Conservation (phyloP, 2,113 vertebrate species). For the Prietella phreatophila region DNA sequence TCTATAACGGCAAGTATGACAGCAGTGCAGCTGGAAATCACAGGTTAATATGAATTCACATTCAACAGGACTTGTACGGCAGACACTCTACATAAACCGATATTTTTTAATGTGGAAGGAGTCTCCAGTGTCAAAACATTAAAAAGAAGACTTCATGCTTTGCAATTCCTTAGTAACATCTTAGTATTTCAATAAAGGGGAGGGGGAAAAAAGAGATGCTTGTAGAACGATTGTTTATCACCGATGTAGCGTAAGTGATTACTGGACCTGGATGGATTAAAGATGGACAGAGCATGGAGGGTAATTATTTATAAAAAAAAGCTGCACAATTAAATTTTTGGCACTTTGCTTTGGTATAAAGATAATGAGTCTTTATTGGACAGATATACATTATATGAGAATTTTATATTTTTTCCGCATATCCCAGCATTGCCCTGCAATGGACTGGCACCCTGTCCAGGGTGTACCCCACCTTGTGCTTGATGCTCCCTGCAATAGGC, state of each 20-base stretch:
- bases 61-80: neutral
- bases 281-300: neutral
- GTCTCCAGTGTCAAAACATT: neutral
- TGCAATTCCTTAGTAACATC: neutral
- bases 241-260: neutral
- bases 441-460: too few relatives aligned
- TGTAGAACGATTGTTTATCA: neutral
- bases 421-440: too few relatives aligned
- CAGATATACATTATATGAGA: too few relatives aligned
- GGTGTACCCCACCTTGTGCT: too few relatives aligned
- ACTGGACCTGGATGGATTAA: neutral
- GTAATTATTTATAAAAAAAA: neutral
- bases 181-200: neutral
- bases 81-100: neutral
- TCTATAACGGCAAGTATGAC: neutral
- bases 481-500: too few relatives aligned
- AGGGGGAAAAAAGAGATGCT: neutral
- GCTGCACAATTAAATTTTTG: too few relatives aligned
- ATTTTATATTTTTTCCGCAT: too few relatives aligned
- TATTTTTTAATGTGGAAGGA: neutral
- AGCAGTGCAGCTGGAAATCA: neutral
- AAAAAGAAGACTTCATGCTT: too few relatives aligned
- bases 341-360: neutral
- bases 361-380: too few relatives aligned
- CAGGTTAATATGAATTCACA: neutral